Percentiles rank a stretch among this genome's conserved stretches.
phyloP scores from a whole-genome alignment of 2,888 invertebrate species.

The Dasysyrphus albostriatus region DNA sequence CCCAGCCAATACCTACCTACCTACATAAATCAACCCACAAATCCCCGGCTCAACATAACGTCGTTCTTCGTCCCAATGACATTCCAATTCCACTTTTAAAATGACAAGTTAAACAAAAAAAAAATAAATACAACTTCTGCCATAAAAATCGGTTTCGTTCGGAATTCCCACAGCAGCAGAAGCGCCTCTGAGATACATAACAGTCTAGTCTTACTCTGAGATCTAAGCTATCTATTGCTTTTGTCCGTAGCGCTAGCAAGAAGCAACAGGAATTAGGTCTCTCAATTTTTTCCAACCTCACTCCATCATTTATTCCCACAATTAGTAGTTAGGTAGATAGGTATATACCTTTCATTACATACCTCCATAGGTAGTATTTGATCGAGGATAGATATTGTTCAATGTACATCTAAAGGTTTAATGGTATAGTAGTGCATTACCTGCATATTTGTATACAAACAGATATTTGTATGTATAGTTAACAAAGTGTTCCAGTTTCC shows the following conservation, averaged over 20 bases:
- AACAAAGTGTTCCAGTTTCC: conserved; percentile 19
- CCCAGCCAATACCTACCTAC: background rate
- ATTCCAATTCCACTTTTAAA: conserved; percentile 25
- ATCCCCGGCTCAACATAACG: conserved; percentile 10
- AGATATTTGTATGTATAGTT: background rate
- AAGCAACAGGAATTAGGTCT: conserved; percentile 38
- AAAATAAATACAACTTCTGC: conserved; percentile 2
- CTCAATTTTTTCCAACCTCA: conserved; percentile 22
- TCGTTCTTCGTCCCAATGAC: conserved; percentile 9
- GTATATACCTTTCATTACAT: background rate
- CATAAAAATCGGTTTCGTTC: conserved; percentile 17
- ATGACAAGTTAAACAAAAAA: conserved; percentile 2
- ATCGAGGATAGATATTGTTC: background rate
- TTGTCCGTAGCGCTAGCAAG: background rate
- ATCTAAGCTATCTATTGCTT: background rate
- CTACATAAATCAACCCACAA: conserved; percentile 29
- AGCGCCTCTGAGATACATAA: conserved; percentile 24
- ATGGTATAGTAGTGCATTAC: background rate
- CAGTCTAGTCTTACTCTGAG: conserved; percentile 9
- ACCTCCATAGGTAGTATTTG: background rate
- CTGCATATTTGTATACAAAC: background rate
- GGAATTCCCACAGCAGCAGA: conserved; percentile 29
- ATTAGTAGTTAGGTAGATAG: conserved; percentile 1
- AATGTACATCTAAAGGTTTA: background rate
- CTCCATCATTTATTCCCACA: conserved; percentile 27